Percentiles rank a stretch among this genome's conserved stretches.
Evolutionary conservation across 53 echinoderm and acorn worm species (phyloP).

Genomic region (Patiria pectinifera): DNA sequence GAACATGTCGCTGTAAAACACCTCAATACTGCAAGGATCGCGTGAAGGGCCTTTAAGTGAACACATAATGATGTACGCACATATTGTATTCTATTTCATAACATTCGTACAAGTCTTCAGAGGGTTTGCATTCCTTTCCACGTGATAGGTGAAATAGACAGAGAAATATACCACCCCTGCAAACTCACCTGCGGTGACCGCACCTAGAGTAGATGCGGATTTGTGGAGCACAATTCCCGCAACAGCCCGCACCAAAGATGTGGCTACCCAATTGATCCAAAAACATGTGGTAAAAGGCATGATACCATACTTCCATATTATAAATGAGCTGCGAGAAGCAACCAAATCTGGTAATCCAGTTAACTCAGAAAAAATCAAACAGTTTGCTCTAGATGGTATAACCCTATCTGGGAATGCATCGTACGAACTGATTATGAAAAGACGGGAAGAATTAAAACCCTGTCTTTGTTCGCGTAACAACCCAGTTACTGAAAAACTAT

Average conservation of each 20-base stretch:
- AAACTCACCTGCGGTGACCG: slow-evolving; percentile 6
- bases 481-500: slow-evolving; percentile 2
- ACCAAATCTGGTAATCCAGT: slow-evolving; percentile 12
- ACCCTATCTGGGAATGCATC: not conserved
- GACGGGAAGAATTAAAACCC: not conserved
- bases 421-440: slow-evolving; percentile 11
- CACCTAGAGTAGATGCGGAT: not conserved
- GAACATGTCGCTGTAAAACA: no score
- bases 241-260: slow-evolving; percentile 11
- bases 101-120: no score
- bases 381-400: slow-evolving; percentile 16
- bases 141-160: no score
- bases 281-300: slow-evolving; percentile 27
- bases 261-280: not conserved
- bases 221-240: slow-evolving; percentile 15
- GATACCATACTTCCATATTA: not conserved
- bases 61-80: no score
- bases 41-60: no score
- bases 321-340: not conserved
- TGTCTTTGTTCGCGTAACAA: slow-evolving; percentile 6
- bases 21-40: no score
- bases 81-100: no score
- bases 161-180: not conserved
- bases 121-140: no score
- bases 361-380: slow-evolving; percentile 4